Conservation (phyloP, 1,140 invertebrate species). For the Pogonomyrmex barbatus region DNA sequence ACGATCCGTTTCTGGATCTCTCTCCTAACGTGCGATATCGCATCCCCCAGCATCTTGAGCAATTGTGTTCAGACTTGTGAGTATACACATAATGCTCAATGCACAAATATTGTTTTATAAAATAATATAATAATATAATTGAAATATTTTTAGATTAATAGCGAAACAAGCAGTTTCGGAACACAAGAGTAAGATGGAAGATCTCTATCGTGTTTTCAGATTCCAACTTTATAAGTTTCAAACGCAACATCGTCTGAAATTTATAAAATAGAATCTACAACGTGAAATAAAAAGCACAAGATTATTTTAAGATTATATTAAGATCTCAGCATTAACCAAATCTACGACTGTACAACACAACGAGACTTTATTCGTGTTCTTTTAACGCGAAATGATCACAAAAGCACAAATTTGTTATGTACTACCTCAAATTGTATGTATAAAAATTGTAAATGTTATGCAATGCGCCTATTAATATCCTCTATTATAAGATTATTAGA, state of each 20-base stretch:
- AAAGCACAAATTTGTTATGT: constrained; percentile 20
- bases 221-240: constrained; percentile 27
- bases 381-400: not conserved
- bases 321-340: constrained; percentile 2
- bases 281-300: not conserved
- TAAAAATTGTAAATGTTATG: not conserved
- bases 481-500: not conserved
- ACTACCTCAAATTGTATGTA: constrained; percentile 19
- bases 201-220: not conserved
- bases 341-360: not conserved
- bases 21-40: constrained; percentile 46
- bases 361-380: constrained; percentile 5
- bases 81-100: not conserved
- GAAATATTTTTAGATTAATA: not conserved
- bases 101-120: not conserved
- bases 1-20: constrained; percentile 53
- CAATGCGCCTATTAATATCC: not conserved
- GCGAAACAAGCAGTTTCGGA: not conserved
- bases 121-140: not conserved
- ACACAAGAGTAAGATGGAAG: not conserved
- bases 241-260: constrained; percentile 21
- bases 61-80: constrained; percentile 46
- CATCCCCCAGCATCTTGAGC: constrained; percentile 41
- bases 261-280: constrained; percentile 8
- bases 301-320: not conserved